Evolutionary conservation across 23 tunicate genomes (phyloP).

Genomic region (Pegea sp.): DNA sequence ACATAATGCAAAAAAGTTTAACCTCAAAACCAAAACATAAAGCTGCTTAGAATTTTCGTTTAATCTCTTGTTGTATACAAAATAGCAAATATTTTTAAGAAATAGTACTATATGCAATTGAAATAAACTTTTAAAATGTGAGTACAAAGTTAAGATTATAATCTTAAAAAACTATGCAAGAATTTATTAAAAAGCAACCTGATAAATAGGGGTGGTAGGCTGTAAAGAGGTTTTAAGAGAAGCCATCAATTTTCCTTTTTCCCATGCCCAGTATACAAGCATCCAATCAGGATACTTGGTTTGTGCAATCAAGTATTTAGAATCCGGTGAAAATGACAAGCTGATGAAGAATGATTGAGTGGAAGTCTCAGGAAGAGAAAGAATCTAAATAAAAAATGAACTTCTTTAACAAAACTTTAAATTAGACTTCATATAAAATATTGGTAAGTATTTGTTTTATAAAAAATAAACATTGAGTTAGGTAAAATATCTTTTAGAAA

Average conservation of each 20-base stretch:
- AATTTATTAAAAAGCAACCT: conserved; percentile 7
- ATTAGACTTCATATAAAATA: neutral
- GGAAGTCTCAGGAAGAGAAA: conserved; percentile 6
- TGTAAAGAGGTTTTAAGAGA: conserved; percentile 65
- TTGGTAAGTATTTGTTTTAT: neutral
- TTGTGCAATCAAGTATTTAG: conserved; percentile 95
- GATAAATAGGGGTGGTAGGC: conserved; percentile 63
- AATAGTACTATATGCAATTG: no score
- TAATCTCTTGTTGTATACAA: no score
- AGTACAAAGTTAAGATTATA: neutral
- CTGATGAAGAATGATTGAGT: conserved; percentile 53
- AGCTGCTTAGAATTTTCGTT: no score
- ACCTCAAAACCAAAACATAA: no score
- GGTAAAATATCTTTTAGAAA: neutral
- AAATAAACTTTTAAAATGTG: neutral
- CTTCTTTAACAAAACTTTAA: neutral
- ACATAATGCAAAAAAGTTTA: no score
- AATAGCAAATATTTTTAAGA: no score
- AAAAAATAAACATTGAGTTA: neutral
- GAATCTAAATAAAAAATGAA: neutral
- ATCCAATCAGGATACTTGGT: conserved; percentile 70
- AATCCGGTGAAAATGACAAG: conserved; percentile 89
- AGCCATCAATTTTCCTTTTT: conserved; percentile 74
- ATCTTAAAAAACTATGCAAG: neutral
- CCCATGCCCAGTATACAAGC: conserved; percentile 94